phyloP scores from a whole-genome alignment of 2,113 vertebrate genomes.

The Dromas ardeola region DNA sequence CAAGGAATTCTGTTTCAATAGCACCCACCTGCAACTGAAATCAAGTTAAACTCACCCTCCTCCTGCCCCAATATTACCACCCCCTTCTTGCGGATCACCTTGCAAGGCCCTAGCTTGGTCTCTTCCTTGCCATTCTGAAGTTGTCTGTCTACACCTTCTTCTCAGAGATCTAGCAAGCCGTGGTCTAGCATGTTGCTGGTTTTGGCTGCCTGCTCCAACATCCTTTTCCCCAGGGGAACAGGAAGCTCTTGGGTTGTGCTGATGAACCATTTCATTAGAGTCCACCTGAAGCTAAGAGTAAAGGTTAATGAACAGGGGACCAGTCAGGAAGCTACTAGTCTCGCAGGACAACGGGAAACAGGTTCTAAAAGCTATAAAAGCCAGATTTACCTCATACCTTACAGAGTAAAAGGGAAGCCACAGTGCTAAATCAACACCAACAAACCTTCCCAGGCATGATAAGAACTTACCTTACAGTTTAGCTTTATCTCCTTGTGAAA shows the following conservation, averaged over 20 bases:
- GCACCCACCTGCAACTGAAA: fast-evolving
- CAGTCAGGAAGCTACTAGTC: background rate
- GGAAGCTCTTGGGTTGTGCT: background rate
- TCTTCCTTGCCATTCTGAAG: background rate
- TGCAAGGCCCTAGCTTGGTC: background rate
- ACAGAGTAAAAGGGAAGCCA: background rate
- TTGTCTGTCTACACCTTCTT: background rate
- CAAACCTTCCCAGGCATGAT: fast-evolving
- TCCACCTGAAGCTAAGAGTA: background rate
- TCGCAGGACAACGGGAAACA: fast-evolving
- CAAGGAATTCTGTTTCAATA: background rate
- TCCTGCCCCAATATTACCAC: background rate
- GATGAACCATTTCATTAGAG: background rate
- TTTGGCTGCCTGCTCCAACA: background rate
- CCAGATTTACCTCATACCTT: background rate
- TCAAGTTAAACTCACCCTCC: background rate
- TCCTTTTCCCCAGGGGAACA: fast-evolving
- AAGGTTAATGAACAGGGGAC: background rate
- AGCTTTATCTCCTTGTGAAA: fast-evolving
- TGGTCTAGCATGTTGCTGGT: background rate
- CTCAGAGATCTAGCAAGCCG: background rate
- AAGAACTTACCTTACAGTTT: background rate
- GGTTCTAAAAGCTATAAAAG: background rate
- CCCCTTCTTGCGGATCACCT: background rate
- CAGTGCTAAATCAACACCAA: fast-evolving